phyloP scores from a whole-genome alignment of 2,113 vertebrate genomes.

The Columba livia region DNA sequence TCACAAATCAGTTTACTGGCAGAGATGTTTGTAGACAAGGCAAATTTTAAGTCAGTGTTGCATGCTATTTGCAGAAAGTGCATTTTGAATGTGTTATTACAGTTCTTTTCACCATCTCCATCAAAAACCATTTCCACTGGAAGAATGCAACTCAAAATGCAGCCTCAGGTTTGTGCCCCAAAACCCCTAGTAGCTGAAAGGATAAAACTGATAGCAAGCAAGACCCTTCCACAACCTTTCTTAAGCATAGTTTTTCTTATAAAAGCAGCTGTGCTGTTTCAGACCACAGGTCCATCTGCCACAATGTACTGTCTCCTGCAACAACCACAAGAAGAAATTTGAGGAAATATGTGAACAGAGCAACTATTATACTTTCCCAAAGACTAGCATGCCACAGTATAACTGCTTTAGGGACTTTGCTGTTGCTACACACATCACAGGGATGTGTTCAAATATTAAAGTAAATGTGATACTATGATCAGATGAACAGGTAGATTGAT shows the following conservation, averaged over 20 bases:
- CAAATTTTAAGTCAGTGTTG: conserved; percentile 57
- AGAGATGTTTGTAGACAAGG: conserved; percentile 39
- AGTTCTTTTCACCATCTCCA: background rate
- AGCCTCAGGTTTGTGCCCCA: background rate
- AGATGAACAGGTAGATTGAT: background rate
- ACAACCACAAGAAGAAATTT: background rate
- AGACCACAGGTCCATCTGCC: background rate
- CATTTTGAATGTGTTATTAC: background rate
- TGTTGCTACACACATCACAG: background rate
- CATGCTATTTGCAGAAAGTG: conserved; percentile 42
- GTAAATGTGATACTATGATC: background rate
- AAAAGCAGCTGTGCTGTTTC: background rate
- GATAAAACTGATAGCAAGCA: background rate
- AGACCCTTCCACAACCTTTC: background rate
- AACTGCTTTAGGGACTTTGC: background rate
- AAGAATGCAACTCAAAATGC: background rate
- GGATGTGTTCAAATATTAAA: background rate
- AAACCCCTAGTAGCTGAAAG: background rate
- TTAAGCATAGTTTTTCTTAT: background rate
- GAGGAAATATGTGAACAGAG: background rate
- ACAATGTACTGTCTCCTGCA: background rate
- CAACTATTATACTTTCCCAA: background rate
- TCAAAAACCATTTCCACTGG: background rate
- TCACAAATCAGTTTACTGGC: conserved; percentile 64
- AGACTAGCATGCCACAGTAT: background rate